These are phyloP conservation scores for Paramormyrops hopkinsi DNA, from an alignment of 2,797 vertebrate species.

Conservation along the genomic window DNA sequence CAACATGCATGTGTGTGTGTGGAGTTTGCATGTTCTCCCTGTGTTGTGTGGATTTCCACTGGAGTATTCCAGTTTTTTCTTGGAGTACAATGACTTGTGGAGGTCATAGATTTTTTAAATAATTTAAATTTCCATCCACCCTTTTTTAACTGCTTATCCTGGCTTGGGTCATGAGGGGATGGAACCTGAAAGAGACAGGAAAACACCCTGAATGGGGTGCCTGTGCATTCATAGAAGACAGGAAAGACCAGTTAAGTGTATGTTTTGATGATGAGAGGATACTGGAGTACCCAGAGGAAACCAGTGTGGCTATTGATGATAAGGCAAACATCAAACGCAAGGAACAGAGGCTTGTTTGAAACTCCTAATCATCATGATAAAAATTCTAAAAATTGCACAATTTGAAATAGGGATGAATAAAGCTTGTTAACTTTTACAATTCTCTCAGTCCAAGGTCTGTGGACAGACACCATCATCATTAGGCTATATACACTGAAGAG, in stretches of 20 bases:
- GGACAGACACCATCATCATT: neutral
- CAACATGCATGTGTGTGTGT: neutral
- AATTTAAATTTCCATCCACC: neutral
- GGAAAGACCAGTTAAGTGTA: neutral
- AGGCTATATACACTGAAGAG: neutral
- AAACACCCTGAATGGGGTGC: neutral
- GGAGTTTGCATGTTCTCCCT: neutral
- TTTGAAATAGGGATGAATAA: neutral
- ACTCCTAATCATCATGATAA: neutral
- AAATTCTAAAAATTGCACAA: neutral
- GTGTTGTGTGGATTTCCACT: neutral
- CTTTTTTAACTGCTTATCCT: neutral
- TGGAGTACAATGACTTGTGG: neutral
- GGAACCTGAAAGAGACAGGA: neutral
- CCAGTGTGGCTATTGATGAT: neutral
- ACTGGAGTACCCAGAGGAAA: neutral
- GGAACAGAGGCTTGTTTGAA: neutral
- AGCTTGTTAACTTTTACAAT: neutral
- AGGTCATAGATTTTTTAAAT: neutral
- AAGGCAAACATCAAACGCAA: neutral
- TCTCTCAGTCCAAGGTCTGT: neutral
- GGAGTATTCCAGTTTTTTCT: neutral
- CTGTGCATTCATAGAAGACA: neutral
- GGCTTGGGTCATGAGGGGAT: neutral
- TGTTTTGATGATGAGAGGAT: neutral